phyloP scores from a whole-genome alignment of 2,113 vertebrate species.

The Myotis lucifugus region DNA sequence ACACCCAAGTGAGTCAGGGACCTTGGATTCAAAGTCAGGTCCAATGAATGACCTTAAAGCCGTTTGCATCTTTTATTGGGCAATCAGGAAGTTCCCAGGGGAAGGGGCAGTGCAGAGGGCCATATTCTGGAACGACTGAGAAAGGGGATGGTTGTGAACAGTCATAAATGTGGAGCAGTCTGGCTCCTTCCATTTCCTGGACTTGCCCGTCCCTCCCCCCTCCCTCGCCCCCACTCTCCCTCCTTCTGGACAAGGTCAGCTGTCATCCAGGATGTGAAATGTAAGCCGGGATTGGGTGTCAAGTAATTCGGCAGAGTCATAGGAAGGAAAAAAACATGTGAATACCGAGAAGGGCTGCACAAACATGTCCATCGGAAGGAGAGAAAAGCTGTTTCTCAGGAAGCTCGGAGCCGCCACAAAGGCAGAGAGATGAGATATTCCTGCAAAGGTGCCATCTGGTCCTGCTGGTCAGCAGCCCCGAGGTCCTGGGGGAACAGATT shows the following conservation, averaged over 20 bases:
- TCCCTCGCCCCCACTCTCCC: not conserved
- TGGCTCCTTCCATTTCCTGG: not conserved
- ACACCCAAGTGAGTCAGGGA: not conserved
- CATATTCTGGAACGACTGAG: not conserved
- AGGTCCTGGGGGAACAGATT: slow-evolving; percentile 16
- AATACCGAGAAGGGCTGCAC: not conserved
- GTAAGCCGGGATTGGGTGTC: not conserved
- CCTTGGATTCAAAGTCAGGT: not conserved
- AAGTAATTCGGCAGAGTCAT: not conserved
- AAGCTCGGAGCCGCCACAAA: not conserved
- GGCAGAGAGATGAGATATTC: not conserved
- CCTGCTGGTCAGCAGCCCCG: slow-evolving; percentile 53
- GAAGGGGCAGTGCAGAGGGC: accelerated
- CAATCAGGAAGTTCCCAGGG: not conserved
- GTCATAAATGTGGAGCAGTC: not conserved
- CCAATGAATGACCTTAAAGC: not conserved
- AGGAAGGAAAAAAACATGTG: not conserved
- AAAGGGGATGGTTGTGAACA: not conserved
- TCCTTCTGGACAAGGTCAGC: not conserved
- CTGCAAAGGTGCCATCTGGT: slow-evolving; percentile 65
- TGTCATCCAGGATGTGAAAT: not conserved
- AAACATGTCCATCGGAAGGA: not conserved
- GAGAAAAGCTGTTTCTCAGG: not conserved
- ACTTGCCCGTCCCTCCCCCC: not conserved
- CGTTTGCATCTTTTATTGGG: not conserved